phyloP scores from a whole-genome alignment of 2,888 invertebrate species.

The Chrysopilus asiliformis region DNA sequence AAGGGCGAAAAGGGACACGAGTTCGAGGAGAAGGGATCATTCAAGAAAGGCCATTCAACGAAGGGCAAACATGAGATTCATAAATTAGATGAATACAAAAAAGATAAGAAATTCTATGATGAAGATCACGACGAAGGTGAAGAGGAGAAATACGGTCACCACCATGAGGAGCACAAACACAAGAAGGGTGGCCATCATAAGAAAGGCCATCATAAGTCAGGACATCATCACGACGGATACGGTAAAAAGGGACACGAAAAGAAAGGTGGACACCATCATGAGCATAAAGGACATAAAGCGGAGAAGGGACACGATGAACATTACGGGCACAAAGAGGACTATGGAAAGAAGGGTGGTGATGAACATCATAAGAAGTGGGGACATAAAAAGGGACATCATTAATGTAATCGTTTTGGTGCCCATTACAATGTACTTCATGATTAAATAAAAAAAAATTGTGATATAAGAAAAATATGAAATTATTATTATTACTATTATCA shows the following conservation, averaged over 20 bases:
- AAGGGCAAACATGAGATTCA: conserved; percentile 77
- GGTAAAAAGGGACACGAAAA: conserved; percentile 70
- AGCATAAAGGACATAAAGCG: conserved; percentile 66
- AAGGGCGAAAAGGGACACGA: conserved; percentile 40
- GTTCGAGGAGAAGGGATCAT: conserved; percentile 46
- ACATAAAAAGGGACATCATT: conserved; percentile 40
- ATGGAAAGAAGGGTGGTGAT: conserved; percentile 68
- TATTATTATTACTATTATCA: too few species aligned
- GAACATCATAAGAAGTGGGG: conserved; percentile 70
- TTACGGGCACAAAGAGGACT: conserved; percentile 56
- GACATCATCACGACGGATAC: conserved; percentile 61
- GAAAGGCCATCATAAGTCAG: conserved; percentile 67
- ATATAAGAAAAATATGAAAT: too few species aligned
- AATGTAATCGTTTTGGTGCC: conserved; percentile 23
- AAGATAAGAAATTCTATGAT: conserved; percentile 76
- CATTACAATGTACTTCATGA: conserved; percentile 8
- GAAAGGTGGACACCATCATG: conserved; percentile 67
- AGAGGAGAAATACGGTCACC: conserved; percentile 68
- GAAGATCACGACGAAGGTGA: conserved; percentile 71
- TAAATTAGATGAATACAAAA: conserved; percentile 73
- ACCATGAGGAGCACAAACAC: conserved; percentile 65
- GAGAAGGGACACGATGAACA: conserved; percentile 65
- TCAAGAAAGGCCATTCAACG: conserved; percentile 73
- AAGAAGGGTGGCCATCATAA: conserved; percentile 71
- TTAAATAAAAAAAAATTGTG: conserved; percentile 13